phyloP scores from a whole-genome alignment of 2,888 invertebrate genomes.

The Drosophila limbata region DNA sequence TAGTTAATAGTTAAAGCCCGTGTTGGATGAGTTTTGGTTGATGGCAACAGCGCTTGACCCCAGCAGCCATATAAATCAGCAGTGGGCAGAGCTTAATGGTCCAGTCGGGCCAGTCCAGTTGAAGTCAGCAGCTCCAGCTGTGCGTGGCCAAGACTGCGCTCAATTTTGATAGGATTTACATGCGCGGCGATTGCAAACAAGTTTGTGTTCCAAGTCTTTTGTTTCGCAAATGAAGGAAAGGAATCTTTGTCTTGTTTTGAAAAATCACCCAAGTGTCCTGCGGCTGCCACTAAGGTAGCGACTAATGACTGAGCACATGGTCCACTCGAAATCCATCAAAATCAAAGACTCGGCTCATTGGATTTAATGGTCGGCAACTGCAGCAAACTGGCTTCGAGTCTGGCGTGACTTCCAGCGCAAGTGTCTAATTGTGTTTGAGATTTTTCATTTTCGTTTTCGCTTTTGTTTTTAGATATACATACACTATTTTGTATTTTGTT shows the following conservation, averaged over 20 bases:
- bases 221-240: slow-evolving; percentile 43
- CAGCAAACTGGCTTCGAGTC: slow-evolving; percentile 16
- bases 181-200: slow-evolving; percentile 44
- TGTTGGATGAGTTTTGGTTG: slow-evolving; percentile 54
- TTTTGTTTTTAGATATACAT: slow-evolving; percentile 1
- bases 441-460: slow-evolving; percentile 34
- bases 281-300: slow-evolving; percentile 39
- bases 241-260: slow-evolving; percentile 51
- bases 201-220: slow-evolving; percentile 68
- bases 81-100: slow-evolving; percentile 50
- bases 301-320: slow-evolving; percentile 55
- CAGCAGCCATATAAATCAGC: slow-evolving; percentile 71
- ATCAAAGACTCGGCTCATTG: slow-evolving; percentile 45
- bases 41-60: slow-evolving; percentile 66
- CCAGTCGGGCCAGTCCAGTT: slow-evolving; percentile 16
- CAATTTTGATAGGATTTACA: slow-evolving; percentile 66
- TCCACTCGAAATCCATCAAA: slow-evolving; percentile 67
- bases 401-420: slow-evolving; percentile 75
- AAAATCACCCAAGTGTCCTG: slow-evolving; percentile 70
- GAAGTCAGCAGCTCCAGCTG: slow-evolving; percentile 60
- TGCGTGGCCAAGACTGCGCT: slow-evolving; percentile 46
- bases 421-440: slow-evolving; percentile 72
- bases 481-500: background rate
- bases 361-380: slow-evolving; percentile 37
- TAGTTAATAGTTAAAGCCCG: slow-evolving; percentile 48